Percentiles rank a stretch among this genome's conserved stretches.
Evolutionary conservation across 2,797 vertebrate genomes (phyloP).

Genomic region (Eremophila alpestris): DNA sequence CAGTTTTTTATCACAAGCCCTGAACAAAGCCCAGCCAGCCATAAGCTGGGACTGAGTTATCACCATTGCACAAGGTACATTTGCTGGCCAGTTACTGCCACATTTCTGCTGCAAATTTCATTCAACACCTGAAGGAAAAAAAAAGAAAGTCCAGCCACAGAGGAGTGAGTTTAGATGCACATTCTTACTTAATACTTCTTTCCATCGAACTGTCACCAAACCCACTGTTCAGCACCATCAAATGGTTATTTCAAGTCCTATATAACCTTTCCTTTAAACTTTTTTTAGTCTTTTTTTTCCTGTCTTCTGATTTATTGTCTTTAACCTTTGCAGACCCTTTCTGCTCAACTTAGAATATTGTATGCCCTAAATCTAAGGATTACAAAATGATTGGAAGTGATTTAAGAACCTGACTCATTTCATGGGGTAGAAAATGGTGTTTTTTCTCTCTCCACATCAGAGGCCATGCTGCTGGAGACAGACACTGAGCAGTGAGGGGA

Average conservation of each 20-base stretch:
- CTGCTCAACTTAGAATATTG: constrained; percentile 33
- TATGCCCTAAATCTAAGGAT: constrained; percentile 20
- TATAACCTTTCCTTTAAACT: background rate
- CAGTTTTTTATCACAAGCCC: background rate
- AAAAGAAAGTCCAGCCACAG: rapidly evolving
- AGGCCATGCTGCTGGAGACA: background rate
- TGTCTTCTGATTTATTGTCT: constrained; percentile 32
- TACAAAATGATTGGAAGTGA: constrained; percentile 48
- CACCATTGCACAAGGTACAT: background rate
- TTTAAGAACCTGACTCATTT: constrained; percentile 38
- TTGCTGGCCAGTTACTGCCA: background rate
- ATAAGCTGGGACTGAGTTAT: background rate
- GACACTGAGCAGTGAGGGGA: background rate
- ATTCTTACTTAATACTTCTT: background rate
- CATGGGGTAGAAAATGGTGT: background rate
- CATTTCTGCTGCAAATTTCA: background rate
- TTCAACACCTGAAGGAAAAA: background rate
- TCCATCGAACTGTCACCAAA: background rate
- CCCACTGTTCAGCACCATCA: background rate
- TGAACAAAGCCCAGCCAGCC: background rate
- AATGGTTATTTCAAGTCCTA: background rate
- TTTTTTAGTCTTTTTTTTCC: background rate
- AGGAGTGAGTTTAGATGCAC: background rate
- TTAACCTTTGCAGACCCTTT: constrained; percentile 2
- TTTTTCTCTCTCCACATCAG: constrained; percentile 30